These are phyloP conservation scores for Pinna nobilis DNA, from an alignment of 1,140 invertebrate genomes.

Conservation along the genomic window DNA sequence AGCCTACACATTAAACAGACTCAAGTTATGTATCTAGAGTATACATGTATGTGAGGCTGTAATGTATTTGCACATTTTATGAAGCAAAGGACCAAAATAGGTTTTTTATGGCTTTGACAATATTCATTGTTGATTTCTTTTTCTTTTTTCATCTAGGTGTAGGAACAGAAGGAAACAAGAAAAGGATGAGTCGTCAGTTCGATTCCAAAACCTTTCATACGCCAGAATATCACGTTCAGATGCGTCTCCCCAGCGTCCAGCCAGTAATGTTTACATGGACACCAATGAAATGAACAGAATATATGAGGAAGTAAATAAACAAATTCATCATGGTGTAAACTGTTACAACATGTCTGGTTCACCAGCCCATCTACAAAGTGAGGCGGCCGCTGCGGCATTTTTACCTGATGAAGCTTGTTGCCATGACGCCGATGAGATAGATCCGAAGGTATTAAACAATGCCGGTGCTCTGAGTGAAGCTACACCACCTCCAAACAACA, in stretches of 20 bases:
- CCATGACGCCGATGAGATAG: conserved; percentile 16
- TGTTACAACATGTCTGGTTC: background rate
- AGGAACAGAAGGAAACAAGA: conserved; percentile 20
- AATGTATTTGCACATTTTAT: no score
- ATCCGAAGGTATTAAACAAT: conserved; percentile 27
- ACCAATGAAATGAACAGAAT: conserved; percentile 41
- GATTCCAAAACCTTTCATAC: conserved; percentile 24
- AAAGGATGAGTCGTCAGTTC: conserved; percentile 11
- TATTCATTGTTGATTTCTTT: no score
- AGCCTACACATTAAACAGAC: no score
- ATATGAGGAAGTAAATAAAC: conserved; percentile 41
- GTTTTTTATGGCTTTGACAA: no score
- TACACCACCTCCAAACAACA: background rate
- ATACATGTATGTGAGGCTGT: no score
- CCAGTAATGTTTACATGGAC: conserved; percentile 43
- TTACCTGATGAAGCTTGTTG: conserved; percentile 1
- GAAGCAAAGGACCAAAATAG: no score
- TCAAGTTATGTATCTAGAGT: no score
- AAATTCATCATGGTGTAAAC: conserved; percentile 42
- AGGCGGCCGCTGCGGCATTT: background rate
- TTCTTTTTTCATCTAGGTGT: no score
- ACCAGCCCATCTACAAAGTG: background rate
- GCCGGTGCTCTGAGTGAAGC: background rate
- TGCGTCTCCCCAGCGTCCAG: background rate
- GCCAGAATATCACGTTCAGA: background rate